Conservation (phyloP, 2,797 vertebrate genomes). For the Thalassophryne amazonica region DNA sequence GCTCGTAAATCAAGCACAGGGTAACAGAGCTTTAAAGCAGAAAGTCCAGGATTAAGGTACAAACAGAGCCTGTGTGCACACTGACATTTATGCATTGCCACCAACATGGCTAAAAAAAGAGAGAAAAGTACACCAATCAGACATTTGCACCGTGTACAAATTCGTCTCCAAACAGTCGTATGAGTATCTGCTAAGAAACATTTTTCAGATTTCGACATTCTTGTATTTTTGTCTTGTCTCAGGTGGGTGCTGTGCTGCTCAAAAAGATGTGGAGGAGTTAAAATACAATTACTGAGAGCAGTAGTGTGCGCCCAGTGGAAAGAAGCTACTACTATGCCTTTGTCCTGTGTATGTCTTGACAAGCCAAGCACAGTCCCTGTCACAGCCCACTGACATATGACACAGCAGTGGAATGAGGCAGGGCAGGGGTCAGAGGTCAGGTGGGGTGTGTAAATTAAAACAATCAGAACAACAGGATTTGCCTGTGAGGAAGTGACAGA, state of each 20-base stretch:
- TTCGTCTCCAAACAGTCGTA: no score
- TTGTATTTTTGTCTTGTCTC: slow-evolving; percentile 11
- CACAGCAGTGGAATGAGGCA: slow-evolving; percentile 33
- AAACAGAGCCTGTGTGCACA: slow-evolving; percentile 1
- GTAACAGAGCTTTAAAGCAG: slow-evolving; percentile 37
- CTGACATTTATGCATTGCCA: slow-evolving; percentile 28
- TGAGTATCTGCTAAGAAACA: no score
- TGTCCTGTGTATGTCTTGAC: slow-evolving; percentile 25
- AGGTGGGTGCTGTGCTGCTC: background rate
- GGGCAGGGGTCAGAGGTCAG: slow-evolving; percentile 20
- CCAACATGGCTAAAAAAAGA: slow-evolving; percentile 33
- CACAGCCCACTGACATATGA: slow-evolving; percentile 49
- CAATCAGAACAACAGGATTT: slow-evolving; percentile 1
- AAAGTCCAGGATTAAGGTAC: slow-evolving; percentile 16
- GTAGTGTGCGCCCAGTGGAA: slow-evolving; percentile 42
- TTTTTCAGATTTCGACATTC: no score
- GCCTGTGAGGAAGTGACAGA: background rate
- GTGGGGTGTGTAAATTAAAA: slow-evolving; percentile 8
- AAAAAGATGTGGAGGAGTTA: slow-evolving; percentile 6
- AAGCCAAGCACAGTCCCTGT: slow-evolving; percentile 41
- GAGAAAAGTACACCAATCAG: slow-evolving; percentile 39
- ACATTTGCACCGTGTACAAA: slow-evolving; percentile 4
- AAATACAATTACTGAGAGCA: slow-evolving; percentile 57
- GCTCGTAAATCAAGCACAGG: slow-evolving; percentile 13
- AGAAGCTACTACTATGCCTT: slow-evolving; percentile 7